phyloP scores from a whole-genome alignment of 37 sponge, comb jelly and placozoan species.

The Cliona cf. orientalis region DNA sequence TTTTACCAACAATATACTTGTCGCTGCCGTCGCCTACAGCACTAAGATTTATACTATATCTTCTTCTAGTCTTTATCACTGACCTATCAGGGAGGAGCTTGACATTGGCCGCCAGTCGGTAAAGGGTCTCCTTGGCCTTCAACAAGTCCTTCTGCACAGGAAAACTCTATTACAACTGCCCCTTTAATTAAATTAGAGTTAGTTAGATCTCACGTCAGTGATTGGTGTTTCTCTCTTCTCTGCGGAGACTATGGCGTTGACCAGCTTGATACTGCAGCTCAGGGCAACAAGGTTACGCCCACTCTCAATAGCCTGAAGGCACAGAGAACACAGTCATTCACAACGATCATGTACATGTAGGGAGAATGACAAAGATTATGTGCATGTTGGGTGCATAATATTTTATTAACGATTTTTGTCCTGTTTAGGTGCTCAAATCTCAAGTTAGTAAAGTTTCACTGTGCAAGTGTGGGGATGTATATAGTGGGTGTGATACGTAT shows the following conservation, averaged over 20 bases:
- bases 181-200: not conserved
- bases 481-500: no score
- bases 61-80: not conserved
- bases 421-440: no score
- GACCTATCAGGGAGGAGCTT: slow-evolving; percentile 86
- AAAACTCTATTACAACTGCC: not conserved
- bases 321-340: not conserved
- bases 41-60: not conserved
- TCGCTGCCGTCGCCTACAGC: not conserved
- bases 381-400: no score
- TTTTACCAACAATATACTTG: no score
- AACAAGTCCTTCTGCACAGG: slow-evolving; percentile 64
- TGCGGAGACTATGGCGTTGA: slow-evolving; percentile 80
- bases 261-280: slow-evolving; percentile 86
- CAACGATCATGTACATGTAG: no score
- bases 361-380: no score
- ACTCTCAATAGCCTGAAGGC: slow-evolving; percentile 67
- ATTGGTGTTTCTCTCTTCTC: slow-evolving; percentile 88
- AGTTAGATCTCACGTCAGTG: slow-evolving; percentile 65
- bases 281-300: slow-evolving; percentile 84
- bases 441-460: no score
- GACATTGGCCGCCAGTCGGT: slow-evolving; percentile 65
- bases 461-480: no score
- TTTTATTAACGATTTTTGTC: no score
- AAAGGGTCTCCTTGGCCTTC: slow-evolving; percentile 83